Conservation (phyloP, 2,113 vertebrate genomes). For the Nothocercus nigrocapillus region DNA sequence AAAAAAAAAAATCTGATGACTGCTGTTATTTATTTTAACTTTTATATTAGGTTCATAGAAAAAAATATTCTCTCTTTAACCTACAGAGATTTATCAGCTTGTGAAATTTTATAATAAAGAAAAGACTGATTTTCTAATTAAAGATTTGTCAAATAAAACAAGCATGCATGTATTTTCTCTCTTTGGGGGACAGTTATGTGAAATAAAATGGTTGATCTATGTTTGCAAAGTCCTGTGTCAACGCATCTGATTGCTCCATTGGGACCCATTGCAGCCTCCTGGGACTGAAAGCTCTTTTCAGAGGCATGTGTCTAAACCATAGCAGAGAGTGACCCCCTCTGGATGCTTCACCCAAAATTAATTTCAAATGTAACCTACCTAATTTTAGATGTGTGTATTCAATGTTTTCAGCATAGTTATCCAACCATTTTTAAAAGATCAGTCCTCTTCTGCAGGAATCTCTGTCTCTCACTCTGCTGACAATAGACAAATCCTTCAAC, state of each 20-base stretch:
- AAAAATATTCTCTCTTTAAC: conserved; percentile 77
- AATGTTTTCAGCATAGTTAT: background rate
- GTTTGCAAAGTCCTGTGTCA: background rate
- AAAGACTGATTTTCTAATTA: conserved; percentile 81
- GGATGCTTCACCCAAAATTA: background rate
- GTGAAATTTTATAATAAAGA: conserved; percentile 79
- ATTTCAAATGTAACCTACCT: background rate
- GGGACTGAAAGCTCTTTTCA: background rate
- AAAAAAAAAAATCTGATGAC: conserved; percentile 70
- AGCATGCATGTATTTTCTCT: conserved; percentile 52
- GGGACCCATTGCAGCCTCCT: background rate
- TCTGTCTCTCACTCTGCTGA: background rate
- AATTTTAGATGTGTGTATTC: background rate
- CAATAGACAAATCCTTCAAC: background rate
- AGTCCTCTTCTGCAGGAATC: background rate
- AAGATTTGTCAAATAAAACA: conserved; percentile 79
- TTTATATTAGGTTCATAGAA: conserved; percentile 79
- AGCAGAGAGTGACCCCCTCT: background rate
- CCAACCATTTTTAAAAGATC: background rate
- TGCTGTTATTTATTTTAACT: conserved; percentile 79
- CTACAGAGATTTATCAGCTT: conserved; percentile 78
- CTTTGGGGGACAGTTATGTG: background rate
- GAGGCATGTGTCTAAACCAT: background rate
- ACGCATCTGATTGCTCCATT: background rate
- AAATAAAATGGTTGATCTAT: conserved; percentile 7